Conservation (phyloP, 2,888 invertebrate species). For the Griposia aprilina region DNA sequence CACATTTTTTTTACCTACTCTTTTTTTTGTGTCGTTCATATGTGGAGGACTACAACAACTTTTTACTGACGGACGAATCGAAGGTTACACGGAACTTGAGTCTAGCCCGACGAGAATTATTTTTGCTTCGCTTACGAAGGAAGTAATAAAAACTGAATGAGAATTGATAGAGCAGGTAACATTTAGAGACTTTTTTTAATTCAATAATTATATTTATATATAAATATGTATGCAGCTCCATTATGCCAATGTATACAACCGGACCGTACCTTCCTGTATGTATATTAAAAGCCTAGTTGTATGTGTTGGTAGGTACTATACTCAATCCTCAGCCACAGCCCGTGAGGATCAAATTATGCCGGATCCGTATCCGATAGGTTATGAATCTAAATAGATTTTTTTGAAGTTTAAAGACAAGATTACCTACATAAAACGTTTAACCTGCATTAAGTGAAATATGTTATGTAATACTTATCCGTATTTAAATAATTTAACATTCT, state of each 20-base stretch:
- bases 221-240: conserved; percentile 34
- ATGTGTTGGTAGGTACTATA: neutral
- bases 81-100: conserved; percentile 86
- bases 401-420: neutral
- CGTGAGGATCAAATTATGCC: conserved; percentile 15
- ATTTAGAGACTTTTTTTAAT: conserved; percentile 65
- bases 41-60: conserved; percentile 79
- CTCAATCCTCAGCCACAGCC: conserved; percentile 15
- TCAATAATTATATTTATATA: conserved; percentile 40
- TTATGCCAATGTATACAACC: conserved; percentile 50
- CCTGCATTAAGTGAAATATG: neutral
- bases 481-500: conserved; percentile 26
- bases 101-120: conserved; percentile 77
- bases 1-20: conserved; percentile 73
- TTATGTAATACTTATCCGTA: conserved; percentile 6
- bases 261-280: conserved; percentile 45
- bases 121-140: conserved; percentile 79
- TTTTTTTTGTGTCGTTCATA: conserved; percentile 68
- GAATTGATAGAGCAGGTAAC: conserved; percentile 75
- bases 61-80: conserved; percentile 82
- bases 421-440: neutral
- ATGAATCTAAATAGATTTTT: neutral
- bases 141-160: conserved; percentile 79
- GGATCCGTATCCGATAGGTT: conserved; percentile 28
- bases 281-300: conserved; percentile 31